Evolutionary conservation across 2,113 vertebrate species (phyloP).

Genomic region (Osmerus eperlanus): DNA sequence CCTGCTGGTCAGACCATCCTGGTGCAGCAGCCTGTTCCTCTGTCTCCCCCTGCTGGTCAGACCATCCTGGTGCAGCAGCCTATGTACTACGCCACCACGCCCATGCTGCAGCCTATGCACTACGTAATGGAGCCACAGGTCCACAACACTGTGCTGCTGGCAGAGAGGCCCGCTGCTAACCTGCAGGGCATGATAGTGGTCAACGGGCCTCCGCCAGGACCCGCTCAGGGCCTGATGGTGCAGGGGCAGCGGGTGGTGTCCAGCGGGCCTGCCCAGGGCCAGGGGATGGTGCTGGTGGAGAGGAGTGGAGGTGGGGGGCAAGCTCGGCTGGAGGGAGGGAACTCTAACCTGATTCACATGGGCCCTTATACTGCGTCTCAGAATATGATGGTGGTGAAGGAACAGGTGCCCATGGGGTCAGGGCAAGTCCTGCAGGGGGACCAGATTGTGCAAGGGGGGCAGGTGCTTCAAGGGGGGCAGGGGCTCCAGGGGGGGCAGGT

Average conservation of each 20-base stretch:
- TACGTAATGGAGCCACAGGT: slow-evolving; percentile 58
- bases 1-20: slow-evolving; percentile 43
- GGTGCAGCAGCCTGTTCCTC: slow-evolving; percentile 26
- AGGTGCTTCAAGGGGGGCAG: not conserved
- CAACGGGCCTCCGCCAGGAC: slow-evolving; percentile 25
- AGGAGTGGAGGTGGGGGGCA: slow-evolving; percentile 32
- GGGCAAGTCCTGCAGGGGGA: slow-evolving; percentile 17
- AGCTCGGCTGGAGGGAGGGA: slow-evolving; percentile 4
- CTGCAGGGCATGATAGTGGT: slow-evolving; percentile 44
- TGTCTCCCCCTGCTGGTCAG: slow-evolving; percentile 2
- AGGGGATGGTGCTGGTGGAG: slow-evolving; percentile 52
- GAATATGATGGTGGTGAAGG: slow-evolving; percentile 54
- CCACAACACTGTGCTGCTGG: slow-evolving; percentile 43
- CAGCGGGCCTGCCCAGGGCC: not conserved
- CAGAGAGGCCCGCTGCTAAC: slow-evolving; percentile 35
- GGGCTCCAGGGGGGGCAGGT: not conserved
- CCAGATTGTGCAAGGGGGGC: not conserved
- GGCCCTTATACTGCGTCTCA: slow-evolving; percentile 55
- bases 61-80: slow-evolving; percentile 50
- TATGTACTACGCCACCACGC: slow-evolving; percentile 19
- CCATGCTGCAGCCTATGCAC: slow-evolving; percentile 42
- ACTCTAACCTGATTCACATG: slow-evolving; percentile 41
- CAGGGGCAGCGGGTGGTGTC: slow-evolving; percentile 14
- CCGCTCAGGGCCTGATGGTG: slow-evolving; percentile 45
- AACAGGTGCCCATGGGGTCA: slow-evolving; percentile 37